These are phyloP conservation scores for Drosophila novamexicana DNA, from an alignment of 1,140 invertebrate genomes.

Conservation along the genomic window DNA sequence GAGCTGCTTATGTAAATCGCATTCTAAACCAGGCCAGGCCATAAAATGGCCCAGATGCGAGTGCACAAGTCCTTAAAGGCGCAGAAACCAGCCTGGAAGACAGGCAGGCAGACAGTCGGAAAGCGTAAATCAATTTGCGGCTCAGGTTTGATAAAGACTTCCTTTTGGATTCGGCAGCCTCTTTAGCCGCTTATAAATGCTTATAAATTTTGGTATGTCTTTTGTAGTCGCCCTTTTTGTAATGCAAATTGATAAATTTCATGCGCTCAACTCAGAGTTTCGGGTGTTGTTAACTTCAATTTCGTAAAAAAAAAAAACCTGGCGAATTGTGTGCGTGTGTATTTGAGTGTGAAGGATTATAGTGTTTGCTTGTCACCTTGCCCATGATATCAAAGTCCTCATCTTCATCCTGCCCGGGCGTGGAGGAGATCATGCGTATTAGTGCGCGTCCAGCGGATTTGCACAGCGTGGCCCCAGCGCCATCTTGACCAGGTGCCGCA, in stretches of 20 bases:
- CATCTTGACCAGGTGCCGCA: conserved; percentile 50
- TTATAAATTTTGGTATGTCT: conserved; percentile 31
- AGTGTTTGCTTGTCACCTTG: conserved; percentile 64
- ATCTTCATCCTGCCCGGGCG: conserved; percentile 59
- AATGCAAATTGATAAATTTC: conserved; percentile 62
- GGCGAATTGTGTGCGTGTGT: neutral
- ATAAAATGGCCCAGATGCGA: conserved; percentile 45
- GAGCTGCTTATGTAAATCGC: conserved; percentile 75
- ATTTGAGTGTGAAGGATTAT: neutral
- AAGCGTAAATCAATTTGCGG: conserved; percentile 74
- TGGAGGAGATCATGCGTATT: conserved; percentile 78
- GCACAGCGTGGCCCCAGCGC: conserved; percentile 61
- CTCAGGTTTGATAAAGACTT: conserved; percentile 39
- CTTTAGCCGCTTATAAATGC: conserved; percentile 43
- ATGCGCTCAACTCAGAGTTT: neutral
- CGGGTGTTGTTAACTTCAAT: conserved; percentile 10
- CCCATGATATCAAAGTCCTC: conserved; percentile 81
- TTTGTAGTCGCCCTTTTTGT: conserved; percentile 62
- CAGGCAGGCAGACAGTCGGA: conserved; percentile 6
- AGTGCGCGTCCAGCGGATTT: conserved; percentile 74
- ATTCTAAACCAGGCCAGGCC: conserved; percentile 64
- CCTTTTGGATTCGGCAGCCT: conserved; percentile 24
- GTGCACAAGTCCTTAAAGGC: conserved; percentile 31
- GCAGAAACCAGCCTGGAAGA: neutral
- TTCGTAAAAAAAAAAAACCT: neutral